phyloP scores from a whole-genome alignment of 2,113 vertebrate species.

The Pomatostomus ruficeps region DNA sequence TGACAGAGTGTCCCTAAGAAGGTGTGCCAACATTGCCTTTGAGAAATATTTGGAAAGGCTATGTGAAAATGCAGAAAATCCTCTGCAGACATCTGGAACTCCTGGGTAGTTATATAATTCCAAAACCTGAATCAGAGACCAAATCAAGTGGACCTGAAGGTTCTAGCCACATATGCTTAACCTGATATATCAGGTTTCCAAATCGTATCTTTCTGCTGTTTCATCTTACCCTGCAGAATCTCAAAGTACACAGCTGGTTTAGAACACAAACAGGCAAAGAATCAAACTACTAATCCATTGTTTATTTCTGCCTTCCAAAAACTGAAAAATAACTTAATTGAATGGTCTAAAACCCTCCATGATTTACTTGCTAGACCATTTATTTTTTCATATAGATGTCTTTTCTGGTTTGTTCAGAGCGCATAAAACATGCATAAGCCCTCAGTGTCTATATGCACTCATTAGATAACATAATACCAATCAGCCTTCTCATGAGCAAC shows the following conservation, averaged over 20 bases:
- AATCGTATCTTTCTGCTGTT: neutral
- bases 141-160: neutral
- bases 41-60: neutral
- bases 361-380: constrained; percentile 18
- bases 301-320: constrained; percentile 31
- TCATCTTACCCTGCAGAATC: neutral
- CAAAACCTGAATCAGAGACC: neutral
- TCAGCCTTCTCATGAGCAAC: constrained; percentile 45
- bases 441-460: neutral
- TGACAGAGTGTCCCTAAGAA: neutral
- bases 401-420: constrained; percentile 31
- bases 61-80: neutral
- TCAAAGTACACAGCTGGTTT: neutral
- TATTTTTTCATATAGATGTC: constrained; percentile 42
- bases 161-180: neutral
- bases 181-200: neutral
- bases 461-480: constrained; percentile 60
- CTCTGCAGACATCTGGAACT: neutral
- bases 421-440: constrained; percentile 60
- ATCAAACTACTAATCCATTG: neutral
- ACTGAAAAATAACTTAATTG: constrained; percentile 35
- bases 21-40: neutral
- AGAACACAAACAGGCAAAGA: neutral
- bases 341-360: neutral
- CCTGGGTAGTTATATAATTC: neutral